Base-by-base conservation (phyloP, 1,140 invertebrate genomes). In the Drosophila kikkawai region DNA sequence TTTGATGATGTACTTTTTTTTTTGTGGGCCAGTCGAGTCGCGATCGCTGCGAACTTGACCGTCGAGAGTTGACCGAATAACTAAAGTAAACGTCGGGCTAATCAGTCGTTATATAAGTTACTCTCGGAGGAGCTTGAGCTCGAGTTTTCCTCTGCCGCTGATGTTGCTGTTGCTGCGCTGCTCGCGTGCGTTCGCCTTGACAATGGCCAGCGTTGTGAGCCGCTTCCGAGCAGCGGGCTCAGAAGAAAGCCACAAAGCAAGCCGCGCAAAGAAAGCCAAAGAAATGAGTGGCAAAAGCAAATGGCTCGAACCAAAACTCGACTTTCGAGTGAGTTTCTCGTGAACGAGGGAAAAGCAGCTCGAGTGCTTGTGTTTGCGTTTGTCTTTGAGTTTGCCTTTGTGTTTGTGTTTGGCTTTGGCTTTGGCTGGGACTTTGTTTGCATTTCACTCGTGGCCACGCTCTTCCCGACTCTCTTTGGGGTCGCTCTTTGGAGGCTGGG, bases 41-140 rank as follows among this genome's bases (percentile, higher is more conserved):
- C 69, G 69, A 73, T 73, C 67, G 74, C 75, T 84, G 85, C 91
- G 91, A 92, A 91, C 91, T 92, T 92, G 91, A 92, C 91, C 91
- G 91, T 92, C 81, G 91, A 84, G 86, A 85, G 88, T 83, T 92
- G 88, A 92, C 88, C 91, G 91, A 91, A 85, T 92, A 92, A 92
- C 91, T 92, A 92, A 92, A 92, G 80, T 71, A 91, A 91, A 71
- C 75, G 84, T 81, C 75, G 69, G 77, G 77, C 79, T 91, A 91
- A 92, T 92, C 90, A 79, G 71, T 91, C 81, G 91, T 92, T 92
- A 92, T 92, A 92, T 92, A 92, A 92, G 91, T 91, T 92, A 79
- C 75, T 78, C 75, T 67, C 57, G 44, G 82, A 80, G 82, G 80
- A 59, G 59, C 82, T 90, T 90, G 19, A 44, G 63, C 58, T 80